These are phyloP conservation scores for Kryptolebias marmoratus DNA, from an alignment of 2,113 vertebrate species.

Conservation along the genomic window DNA sequence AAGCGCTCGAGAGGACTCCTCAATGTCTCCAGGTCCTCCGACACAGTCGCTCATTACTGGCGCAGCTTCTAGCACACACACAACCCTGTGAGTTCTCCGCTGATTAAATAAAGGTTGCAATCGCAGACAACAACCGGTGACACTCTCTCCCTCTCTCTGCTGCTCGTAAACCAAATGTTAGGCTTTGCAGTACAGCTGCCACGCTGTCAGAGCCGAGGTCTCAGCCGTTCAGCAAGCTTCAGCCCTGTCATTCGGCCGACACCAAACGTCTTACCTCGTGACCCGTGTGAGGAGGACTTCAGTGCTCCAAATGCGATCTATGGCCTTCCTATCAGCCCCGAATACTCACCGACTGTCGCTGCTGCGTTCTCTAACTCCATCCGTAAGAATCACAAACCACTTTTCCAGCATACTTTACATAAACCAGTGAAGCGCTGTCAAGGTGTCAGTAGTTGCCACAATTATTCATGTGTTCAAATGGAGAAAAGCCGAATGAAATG, in stretches of 20 bases:
- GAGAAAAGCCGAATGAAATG: not conserved
- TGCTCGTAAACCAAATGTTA: not conserved
- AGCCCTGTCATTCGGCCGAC: conserved; percentile 59
- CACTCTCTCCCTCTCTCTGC: not conserved
- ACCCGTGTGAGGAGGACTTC: conserved; percentile 85
- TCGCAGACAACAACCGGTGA: not conserved
- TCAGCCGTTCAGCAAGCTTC: conserved; percentile 65
- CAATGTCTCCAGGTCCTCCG: conserved; percentile 82
- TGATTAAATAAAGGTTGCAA: not conserved
- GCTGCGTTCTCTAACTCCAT: conserved; percentile 86
- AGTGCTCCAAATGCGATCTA: conserved; percentile 76
- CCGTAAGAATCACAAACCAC: conserved; percentile 78
- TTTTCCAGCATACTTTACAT: not conserved
- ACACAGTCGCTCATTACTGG: conserved; percentile 88
- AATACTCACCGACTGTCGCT: conserved; percentile 80
- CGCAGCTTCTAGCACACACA: conserved; percentile 84
- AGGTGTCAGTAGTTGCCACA: not conserved
- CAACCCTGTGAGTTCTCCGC: conserved; percentile 82
- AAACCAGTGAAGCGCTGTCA: not conserved
- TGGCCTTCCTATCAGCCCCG: conserved; percentile 79
- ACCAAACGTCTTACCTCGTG: conserved; percentile 72
- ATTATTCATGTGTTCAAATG: not conserved
- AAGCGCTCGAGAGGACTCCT: conserved; percentile 81
- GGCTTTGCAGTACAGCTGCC: conserved; percentile 43
- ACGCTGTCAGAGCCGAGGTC: conserved; percentile 17